Base-by-base conservation (phyloP, 2,888 invertebrate species). In the Gandaritis pyraliata region DNA sequence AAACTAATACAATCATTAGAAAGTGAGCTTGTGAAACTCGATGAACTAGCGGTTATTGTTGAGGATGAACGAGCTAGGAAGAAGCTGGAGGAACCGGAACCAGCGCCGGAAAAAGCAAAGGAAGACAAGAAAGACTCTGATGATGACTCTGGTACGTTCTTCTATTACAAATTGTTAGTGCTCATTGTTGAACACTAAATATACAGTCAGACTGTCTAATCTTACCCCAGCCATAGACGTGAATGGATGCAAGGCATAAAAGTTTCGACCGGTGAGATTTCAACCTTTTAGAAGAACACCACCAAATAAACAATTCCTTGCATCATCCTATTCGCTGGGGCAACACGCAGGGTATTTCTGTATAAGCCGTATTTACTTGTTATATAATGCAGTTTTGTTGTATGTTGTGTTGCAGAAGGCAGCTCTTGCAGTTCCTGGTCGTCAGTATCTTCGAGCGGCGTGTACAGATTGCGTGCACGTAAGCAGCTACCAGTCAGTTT, bases 401-500 rank as follows among this genome's bases (percentile, higher is more conserved):
- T 30, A 30, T 29, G 3, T 23, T 39, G 5, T 7, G 2, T 29
- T 29, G 33, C 63, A 72, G 79, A 78, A 30, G 81, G 79, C 49
- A 84, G 81, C 39, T 74, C 76, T 46, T 78, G 79, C 60, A 83
- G 83, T 60, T 88, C 86, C 0, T 88, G 87, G 65, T 91, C 91
- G 62, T 83, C 82, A 1, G 75, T 88, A 29, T 90, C 90, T 29
- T 94, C 95, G 23, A 94, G 95, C 72, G 97, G 96, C 11, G 92
- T 97, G 73, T 97, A 97, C 88, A 95, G 98, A 62, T 89, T 98
- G 72, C 93, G 98, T 15, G 96, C 97, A 74, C 94, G 98, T 15
- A 93, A 95, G 0, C 95, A 96, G 77, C 94, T 96, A 47, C 96
- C 96, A 70, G 96, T 97, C 58, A 97, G 96, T 82, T 96, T 96